These are phyloP conservation scores for Enhydra lutris DNA, from an alignment of 2,113 vertebrate genomes.

Conservation along the genomic window DNA sequence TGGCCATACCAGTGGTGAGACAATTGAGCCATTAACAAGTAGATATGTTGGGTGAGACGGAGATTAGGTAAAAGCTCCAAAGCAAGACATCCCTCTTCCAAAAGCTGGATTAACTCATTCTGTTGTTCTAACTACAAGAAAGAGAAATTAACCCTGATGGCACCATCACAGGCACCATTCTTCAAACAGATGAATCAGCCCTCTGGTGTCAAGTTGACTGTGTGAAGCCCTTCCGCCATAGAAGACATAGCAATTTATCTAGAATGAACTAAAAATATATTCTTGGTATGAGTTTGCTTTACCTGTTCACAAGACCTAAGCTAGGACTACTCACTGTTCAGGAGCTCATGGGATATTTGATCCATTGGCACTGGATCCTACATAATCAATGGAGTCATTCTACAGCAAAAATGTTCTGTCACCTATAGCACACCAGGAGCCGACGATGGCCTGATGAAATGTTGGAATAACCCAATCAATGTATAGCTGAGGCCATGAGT, in stretches of 20 bases:
- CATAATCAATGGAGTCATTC: not conserved
- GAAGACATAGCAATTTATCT: not conserved
- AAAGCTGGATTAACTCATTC: not conserved
- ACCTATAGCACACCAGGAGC: not conserved
- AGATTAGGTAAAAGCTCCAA: not conserved
- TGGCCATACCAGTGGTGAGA: not conserved
- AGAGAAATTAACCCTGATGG: not conserved
- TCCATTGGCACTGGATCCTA: not conserved
- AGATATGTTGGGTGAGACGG: not conserved
- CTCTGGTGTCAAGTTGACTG: not conserved
- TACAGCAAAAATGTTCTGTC: not conserved
- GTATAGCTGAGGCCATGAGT: not conserved
- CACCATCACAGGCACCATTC: not conserved
- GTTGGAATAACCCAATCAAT: not conserved
- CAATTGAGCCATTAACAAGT: not conserved
- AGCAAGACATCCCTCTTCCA: not conserved
- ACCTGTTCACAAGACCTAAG: not conserved
- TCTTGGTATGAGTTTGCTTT: not conserved
- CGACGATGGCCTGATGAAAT: not conserved
- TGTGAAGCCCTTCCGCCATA: not conserved
- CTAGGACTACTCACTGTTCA: not conserved
- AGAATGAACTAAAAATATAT: not conserved
- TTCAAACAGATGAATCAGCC: not conserved
- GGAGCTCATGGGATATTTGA: not conserved
- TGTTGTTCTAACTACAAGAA: not conserved